Conservation (phyloP, 1,140 invertebrate species). For the Hormaphis cornu region DNA sequence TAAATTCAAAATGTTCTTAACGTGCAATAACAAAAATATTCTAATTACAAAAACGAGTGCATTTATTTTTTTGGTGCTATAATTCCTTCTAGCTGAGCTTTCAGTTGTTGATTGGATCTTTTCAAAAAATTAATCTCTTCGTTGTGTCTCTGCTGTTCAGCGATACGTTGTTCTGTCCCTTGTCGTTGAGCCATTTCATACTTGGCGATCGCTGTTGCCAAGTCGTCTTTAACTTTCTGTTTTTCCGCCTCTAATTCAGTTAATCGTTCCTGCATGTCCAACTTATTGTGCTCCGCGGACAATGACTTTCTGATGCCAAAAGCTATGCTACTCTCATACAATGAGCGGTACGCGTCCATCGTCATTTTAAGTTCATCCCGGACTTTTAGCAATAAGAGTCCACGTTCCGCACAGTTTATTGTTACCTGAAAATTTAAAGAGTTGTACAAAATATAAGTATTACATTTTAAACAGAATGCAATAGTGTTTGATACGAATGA, state of each 20-base stretch:
- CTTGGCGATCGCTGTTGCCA: conserved; percentile 71
- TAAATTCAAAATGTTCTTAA: too few relatives aligned
- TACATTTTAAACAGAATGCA: background rate
- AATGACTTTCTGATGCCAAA: conserved; percentile 97
- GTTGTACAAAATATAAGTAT: background rate
- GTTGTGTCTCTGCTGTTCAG: conserved; percentile 81
- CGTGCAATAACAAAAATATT: background rate
- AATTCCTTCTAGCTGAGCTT: conserved; percentile 86
- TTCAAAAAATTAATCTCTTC: conserved; percentile 86
- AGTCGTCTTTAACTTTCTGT: conserved; percentile 61
- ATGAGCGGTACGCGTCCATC: conserved; percentile 82
- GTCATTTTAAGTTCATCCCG: conserved; percentile 94
- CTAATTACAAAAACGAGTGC: background rate
- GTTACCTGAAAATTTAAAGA: background rate
- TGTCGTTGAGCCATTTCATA: conserved; percentile 68
- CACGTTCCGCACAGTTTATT: conserved; percentile 90
- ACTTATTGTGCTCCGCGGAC: conserved; percentile 58
- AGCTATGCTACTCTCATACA: conserved; percentile 95
- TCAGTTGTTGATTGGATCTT: conserved; percentile 86
- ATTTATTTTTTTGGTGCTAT: conserved; percentile 79
- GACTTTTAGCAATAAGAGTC: conserved; percentile 81
- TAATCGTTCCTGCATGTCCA: conserved; percentile 55
- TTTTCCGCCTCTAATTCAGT: conserved; percentile 59
- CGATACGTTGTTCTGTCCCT: conserved; percentile 69
- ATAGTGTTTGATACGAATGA: background rate